Percentiles rank a stretch among this genome's conserved stretches.
Conservation (phyloP, 2,113 vertebrate species). For the Nansenia antarctica region DNA sequence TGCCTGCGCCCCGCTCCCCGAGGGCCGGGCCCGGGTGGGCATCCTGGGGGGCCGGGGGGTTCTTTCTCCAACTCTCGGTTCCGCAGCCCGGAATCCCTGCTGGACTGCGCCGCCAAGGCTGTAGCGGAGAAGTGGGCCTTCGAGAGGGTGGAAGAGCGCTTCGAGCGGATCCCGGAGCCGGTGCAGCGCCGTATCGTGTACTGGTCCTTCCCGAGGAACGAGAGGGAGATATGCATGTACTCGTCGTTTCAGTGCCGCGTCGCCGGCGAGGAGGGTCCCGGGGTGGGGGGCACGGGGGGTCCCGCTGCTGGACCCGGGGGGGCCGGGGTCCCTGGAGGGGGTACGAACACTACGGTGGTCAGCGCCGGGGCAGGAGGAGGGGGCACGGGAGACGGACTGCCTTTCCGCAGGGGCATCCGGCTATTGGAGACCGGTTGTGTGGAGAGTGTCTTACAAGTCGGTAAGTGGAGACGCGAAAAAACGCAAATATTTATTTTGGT, state of each 20-base stretch:
- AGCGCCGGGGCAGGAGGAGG: slow-evolving; percentile 61
- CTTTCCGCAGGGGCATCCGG: slow-evolving; percentile 92
- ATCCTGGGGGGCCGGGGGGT: too few species aligned
- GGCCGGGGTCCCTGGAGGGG: slow-evolving; percentile 66
- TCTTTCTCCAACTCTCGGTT: slow-evolving; percentile 71
- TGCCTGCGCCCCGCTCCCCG: slow-evolving; percentile 82
- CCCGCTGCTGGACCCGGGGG: slow-evolving; percentile 63
- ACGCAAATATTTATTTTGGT: not conserved
- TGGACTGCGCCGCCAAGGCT: slow-evolving; percentile 94
- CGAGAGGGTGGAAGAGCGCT: slow-evolving; percentile 94
- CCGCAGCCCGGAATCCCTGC: slow-evolving; percentile 87
- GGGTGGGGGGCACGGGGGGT: slow-evolving; percentile 57
- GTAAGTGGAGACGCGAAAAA: slow-evolving; percentile 85
- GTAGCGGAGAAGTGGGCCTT: slow-evolving; percentile 97
- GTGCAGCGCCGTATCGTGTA: slow-evolving; percentile 96
- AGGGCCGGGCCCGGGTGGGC: slow-evolving; percentile 77
- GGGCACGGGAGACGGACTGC: slow-evolving; percentile 83
- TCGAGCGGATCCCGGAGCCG: slow-evolving; percentile 94
- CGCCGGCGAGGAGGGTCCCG: slow-evolving; percentile 76
- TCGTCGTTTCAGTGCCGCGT: slow-evolving; percentile 92
- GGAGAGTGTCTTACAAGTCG: slow-evolving; percentile 98
- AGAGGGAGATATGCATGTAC: slow-evolving; percentile 97
- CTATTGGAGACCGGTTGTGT: slow-evolving; percentile 94
- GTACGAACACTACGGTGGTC: slow-evolving; percentile 58
- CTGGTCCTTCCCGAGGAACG: slow-evolving; percentile 95